Conservation (phyloP, 2,888 invertebrate species). For the Himalopsyche japonica region DNA sequence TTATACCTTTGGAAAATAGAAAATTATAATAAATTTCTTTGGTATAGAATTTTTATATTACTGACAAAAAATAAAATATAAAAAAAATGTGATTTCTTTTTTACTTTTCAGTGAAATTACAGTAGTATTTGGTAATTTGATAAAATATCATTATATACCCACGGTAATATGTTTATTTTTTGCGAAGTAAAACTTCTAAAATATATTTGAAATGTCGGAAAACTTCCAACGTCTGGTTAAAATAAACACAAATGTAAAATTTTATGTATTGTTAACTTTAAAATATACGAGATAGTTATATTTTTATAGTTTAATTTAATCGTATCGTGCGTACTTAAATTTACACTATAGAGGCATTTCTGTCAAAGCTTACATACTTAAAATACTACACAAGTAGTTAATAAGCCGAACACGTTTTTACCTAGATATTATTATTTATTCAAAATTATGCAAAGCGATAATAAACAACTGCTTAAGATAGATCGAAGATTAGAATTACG, state of each 20-base stretch:
- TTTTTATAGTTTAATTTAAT: neutral
- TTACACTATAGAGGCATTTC: conserved; percentile 22
- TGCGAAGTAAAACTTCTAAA: no score
- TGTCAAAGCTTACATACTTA: conserved; percentile 26
- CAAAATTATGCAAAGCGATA: conserved; percentile 35
- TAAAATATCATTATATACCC: no score
- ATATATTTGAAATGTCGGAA: neutral
- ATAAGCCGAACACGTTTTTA: conserved; percentile 1
- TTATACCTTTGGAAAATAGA: no score
- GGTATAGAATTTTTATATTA: no score
- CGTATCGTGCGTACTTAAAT: neutral
- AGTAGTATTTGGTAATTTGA: no score
- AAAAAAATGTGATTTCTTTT: no score
- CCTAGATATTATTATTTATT: conserved; percentile 30
- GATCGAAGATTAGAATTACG: conserved; percentile 27
- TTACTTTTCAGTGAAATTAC: no score
- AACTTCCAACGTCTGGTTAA: neutral
- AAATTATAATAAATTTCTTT: no score
- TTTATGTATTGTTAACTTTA: neutral
- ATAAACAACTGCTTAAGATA: conserved; percentile 36
- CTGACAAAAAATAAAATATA: no score
- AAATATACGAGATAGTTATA: neutral
- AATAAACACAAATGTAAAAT: neutral
- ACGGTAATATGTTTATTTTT: no score
- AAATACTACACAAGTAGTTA: conserved; percentile 24